Base-by-base conservation (phyloP, 2,888 invertebrate species). In the Drosophila diplacantha region DNA sequence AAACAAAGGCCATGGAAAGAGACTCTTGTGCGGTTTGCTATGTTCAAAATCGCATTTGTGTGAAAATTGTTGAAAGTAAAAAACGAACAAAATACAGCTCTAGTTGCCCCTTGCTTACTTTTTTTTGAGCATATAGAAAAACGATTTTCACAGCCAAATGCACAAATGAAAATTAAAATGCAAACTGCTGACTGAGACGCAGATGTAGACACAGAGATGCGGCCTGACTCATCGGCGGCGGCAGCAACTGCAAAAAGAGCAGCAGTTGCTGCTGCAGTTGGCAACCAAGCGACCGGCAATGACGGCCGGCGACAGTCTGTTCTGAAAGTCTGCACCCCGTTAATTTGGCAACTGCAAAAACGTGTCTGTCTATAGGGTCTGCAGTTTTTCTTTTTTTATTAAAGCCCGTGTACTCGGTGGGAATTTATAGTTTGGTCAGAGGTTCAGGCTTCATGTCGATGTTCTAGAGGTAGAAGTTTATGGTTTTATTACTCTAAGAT, bases 71-170 rank as follows among this genome's bases (percentile, higher is more conserved):
- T 26, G 5, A 44, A 31, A 20, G 18, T 44, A 31, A 44, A 44
- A 44, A 44, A 31, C 16, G 26, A 52, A 43, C 47, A 51, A 43
- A 44, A 58, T 18, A 20, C 29, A 44, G 16, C 16, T 8, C 24
- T 47, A 29, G 22, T 22, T 16, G 49, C 47, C 38, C 51, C 55
- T 47, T 53, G 43, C 32, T 59, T 50, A 35, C 46, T n/a, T 41
- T 51, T 52, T 47, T 55, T 51, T 53, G 32, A 37, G 37, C 31
- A 60, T 67, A 75, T 69, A 62, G 62, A 62, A 77, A 74, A 59
- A 34, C 78, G 55, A 67, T 81, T 83, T 75, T 60, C 62, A 70
- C 63, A 69, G 81, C 67, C 81, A 78, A 83, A 75, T 83, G 78
- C 81, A 78, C 78, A 81, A 49, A 75, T 62, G 49, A 59, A 71